Conservation (phyloP, 1,140 invertebrate genomes). For the Metaphire vulgaris region DNA sequence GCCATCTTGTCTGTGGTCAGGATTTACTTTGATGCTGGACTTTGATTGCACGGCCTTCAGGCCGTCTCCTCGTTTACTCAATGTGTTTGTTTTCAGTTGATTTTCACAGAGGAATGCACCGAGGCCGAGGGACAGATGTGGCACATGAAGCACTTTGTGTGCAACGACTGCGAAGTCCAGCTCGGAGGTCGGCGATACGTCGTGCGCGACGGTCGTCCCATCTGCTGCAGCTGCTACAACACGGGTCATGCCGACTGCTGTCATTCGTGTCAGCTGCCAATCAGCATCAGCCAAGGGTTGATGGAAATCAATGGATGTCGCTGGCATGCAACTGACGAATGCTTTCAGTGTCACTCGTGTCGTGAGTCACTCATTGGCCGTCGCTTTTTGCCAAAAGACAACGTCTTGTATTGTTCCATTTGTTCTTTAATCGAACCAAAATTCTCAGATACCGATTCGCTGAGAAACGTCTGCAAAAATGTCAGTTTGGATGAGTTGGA, state of each 20-base stretch:
- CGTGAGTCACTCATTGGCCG: not conserved
- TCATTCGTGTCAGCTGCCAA: not conserved
- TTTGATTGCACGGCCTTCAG: too few relatives aligned
- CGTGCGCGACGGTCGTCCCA: conserved; percentile 85
- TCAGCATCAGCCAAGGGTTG: not conserved
- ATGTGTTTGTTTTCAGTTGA: conserved; percentile 33
- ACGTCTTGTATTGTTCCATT: not conserved
- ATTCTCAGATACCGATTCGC: not conserved
- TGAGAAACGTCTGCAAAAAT: too few relatives aligned
- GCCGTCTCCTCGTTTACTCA: too few relatives aligned
- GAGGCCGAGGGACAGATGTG: conserved; percentile 94
- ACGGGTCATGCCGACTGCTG: not conserved
- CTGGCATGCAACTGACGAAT: not conserved
- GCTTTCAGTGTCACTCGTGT: not conserved
- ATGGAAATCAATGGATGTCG: not conserved
- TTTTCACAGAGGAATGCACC: conserved; percentile 55
- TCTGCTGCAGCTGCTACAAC: conserved; percentile 89
- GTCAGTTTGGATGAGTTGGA: too few relatives aligned
- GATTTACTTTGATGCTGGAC: too few relatives aligned
- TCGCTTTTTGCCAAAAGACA: not conserved
- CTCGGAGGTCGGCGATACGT: conserved; percentile 94
- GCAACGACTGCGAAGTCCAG: conserved; percentile 84
- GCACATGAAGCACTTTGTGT: conserved; percentile 98
- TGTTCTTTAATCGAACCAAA: not conserved
- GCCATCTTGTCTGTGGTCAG: too few relatives aligned